Evolutionary conservation across 35 echinoderm and acorn worm genomes (phyloP).

Genomic region (Ophioderma brevispina): DNA sequence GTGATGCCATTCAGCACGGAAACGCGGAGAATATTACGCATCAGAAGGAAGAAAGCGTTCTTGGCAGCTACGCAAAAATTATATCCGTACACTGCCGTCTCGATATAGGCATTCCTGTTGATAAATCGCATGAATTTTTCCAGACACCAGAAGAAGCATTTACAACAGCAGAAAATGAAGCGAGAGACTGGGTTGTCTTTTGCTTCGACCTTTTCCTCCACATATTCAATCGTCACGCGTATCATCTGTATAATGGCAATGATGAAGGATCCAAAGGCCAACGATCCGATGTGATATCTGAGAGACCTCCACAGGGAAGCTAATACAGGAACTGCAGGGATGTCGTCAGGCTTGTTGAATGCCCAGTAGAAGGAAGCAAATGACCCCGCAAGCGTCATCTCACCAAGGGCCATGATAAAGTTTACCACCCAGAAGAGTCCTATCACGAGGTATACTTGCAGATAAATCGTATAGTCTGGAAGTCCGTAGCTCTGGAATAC

Average conservation of each 20-base stretch:
- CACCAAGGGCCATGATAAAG: constrained; percentile 88
- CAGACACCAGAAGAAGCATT: constrained; percentile 96
- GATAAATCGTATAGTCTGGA: constrained; percentile 63
- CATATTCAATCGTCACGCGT: constrained; percentile 49
- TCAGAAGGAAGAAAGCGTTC: constrained; percentile 89
- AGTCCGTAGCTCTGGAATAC: constrained; percentile 56
- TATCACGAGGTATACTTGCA: constrained; percentile 78
- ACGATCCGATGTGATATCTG: constrained; percentile 82
- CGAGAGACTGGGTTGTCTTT: constrained; percentile 57
- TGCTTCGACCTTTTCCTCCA: constrained; percentile 57
- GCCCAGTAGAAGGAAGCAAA: constrained; percentile 97
- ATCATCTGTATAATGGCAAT: constrained; percentile 85
- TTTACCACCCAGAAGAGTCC: constrained; percentile 83
- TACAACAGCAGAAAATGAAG: constrained; percentile 89
- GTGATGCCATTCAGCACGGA: constrained; percentile 83
- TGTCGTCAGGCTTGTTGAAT: constrained; percentile 75
- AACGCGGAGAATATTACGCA: constrained; percentile 91
- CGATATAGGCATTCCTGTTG: constrained; percentile 95
- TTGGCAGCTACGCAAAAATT: constrained; percentile 84
- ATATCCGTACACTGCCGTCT: constrained; percentile 96
- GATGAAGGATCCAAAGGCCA: constrained; percentile 90
- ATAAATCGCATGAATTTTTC: constrained; percentile 95
- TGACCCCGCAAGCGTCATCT: constrained; percentile 86
- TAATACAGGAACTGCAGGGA: constrained; percentile 65
- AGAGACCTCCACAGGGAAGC: constrained; percentile 77